Percentiles rank a stretch among this genome's conserved stretches.
Conservation (phyloP, 2,113 vertebrate genomes). For the Onychorhynchus coronatus region DNA sequence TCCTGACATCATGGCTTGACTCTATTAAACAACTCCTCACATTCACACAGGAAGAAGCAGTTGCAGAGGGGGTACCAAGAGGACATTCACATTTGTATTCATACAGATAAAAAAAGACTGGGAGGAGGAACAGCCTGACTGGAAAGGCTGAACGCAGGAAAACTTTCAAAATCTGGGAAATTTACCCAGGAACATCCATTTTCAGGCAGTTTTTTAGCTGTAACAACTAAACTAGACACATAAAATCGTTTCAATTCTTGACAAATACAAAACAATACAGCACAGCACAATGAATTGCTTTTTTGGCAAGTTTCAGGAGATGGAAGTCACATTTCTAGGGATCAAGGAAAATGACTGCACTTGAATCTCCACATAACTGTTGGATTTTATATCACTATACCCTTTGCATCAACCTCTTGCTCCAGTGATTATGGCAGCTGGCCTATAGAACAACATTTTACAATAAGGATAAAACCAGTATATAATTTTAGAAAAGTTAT, state of each 20-base stretch:
- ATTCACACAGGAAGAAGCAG: not conserved
- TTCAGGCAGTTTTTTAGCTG: not conserved
- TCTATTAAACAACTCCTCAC: not conserved
- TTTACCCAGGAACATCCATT: not conserved
- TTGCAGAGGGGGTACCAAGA: not conserved
- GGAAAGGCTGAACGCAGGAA: not conserved
- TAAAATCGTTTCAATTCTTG: not conserved
- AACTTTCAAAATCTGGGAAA: not conserved
- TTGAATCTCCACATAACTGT: fast-evolving
- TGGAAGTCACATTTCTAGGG: not conserved
- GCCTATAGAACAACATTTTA: not conserved
- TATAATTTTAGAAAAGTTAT: not conserved
- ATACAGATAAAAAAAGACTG: not conserved
- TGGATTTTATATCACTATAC: not conserved
- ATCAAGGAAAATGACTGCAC: not conserved
- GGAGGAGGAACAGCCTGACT: not conserved
- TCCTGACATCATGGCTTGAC: not conserved
- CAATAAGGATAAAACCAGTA: not conserved
- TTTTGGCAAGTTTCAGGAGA: not conserved
- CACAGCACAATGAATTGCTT: not conserved
- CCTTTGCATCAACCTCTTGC: not conserved
- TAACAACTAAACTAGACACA: not conserved
- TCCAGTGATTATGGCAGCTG: not conserved
- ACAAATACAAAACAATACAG: not conserved
- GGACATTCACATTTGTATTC: not conserved